Base-by-base conservation (phyloP, 2,113 vertebrate genomes). In the Hippoglossus stenolepis region DNA sequence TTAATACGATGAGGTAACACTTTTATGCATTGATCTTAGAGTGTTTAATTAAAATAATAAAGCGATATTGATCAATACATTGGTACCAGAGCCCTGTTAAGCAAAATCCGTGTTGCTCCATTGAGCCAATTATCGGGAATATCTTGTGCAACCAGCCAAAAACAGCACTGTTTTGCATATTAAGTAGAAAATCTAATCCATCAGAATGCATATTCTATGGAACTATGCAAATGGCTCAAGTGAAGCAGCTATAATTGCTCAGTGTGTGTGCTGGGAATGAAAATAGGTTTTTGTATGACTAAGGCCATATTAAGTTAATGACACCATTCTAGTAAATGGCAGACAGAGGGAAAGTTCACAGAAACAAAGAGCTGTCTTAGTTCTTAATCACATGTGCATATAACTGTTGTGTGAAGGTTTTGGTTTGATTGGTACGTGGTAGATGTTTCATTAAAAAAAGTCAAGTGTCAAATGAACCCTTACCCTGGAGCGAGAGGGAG, bases 321-420 rank as follows among this genome's bases (percentile, higher is more conserved):
- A 88, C 65, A 82, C 54, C 70, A 84, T 85, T 86, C 71, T 56
- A 65, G 75, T 83, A 89, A 92, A 91, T 90, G 89, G 81, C 78
- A 90, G 75, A 90, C 88, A 93, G 90, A 92, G 89, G 84, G 88
- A 89, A 88, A 86, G 70, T 80, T 91, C 91, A 87, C 70, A 43
- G 59, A 80, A 89, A 91, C 81, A 86, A 93, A 92, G 79, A 54
- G 67, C 77, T 80, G 83, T 77, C 83, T 79, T 81, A 70, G 80
- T 79, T 85, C 73, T 92, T 90, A 92, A 92, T 87, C 79, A 89
- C 75, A 58, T 69, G 60, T 90, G 85, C 83, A 87, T 87, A 91
- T 92, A 92, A 79, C 78, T 72, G 70, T 24, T n/a, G 26, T 73
- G 65, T 51, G 71, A 73, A 70, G 40, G 73, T 72, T 61, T 28